A percentile compares a stretch with the other conserved stretches of the same genome.
These are phyloP conservation scores for Tigriopus californicus DNA, from an alignment of 2,888 invertebrate genomes.

Conservation along the genomic window DNA sequence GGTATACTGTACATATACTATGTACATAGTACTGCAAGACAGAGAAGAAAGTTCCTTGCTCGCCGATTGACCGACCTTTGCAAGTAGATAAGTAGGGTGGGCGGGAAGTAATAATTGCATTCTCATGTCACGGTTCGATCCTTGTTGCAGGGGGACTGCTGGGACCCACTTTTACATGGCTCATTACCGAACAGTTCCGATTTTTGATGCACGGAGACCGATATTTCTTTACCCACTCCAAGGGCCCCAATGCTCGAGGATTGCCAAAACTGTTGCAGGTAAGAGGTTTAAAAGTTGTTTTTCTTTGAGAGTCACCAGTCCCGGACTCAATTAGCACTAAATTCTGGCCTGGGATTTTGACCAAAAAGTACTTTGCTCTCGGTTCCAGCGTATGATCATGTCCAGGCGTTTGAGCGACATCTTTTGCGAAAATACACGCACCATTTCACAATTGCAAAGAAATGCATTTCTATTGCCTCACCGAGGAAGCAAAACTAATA, in stretches of 20 bases:
- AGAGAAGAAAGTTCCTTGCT: background rate
- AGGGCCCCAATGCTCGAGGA: background rate
- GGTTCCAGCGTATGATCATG: background rate
- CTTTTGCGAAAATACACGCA: conserved; percentile 1
- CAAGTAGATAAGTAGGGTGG: background rate
- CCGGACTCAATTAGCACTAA: no score
- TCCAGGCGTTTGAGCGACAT: conserved; percentile 4
- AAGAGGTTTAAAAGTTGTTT: no score
- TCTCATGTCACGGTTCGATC: background rate
- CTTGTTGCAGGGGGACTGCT: background rate
- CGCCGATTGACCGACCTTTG: background rate
- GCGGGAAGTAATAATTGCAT: background rate
- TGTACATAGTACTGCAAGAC: no score
- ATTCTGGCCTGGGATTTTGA: no score
- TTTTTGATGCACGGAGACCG: conserved; percentile 6
- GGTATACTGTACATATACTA: no score
- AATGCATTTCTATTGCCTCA: background rate
- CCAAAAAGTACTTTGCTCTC: background rate
- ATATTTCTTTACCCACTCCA: conserved; percentile 13
- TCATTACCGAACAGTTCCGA: conserved; percentile 6
- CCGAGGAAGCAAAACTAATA: background rate
- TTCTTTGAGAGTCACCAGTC: no score
- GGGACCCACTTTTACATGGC: background rate
- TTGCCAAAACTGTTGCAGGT: background rate
- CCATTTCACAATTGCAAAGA: background rate